Percentiles rank a stretch among this genome's conserved stretches.
Evolutionary conservation across 2,888 invertebrate species (phyloP).

Genomic region (Macaria liturata): DNA sequence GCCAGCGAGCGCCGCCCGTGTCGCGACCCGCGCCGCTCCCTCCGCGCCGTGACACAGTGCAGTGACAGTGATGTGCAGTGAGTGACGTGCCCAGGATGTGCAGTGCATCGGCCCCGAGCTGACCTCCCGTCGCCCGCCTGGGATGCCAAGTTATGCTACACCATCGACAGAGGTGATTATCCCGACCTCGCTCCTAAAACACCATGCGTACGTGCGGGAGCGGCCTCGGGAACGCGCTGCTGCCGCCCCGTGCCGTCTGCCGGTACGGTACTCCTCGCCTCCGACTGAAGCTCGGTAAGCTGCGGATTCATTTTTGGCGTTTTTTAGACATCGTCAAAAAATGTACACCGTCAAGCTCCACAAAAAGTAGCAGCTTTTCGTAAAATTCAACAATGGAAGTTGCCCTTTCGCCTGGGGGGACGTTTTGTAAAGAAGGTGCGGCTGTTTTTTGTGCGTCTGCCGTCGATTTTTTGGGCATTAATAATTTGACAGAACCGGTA

Average conservation of each 20-base stretch:
- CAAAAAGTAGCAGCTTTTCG: conserved; percentile 49
- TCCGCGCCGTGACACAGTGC: conserved; percentile 56
- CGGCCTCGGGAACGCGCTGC: conserved; percentile 45
- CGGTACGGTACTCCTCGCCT: conserved; percentile 35
- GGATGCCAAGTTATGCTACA: conserved; percentile 80
- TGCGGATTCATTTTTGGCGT: conserved; percentile 55
- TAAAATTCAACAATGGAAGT: conserved; percentile 64
- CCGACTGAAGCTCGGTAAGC: conserved; percentile 62
- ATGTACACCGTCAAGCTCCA: conserved; percentile 37
- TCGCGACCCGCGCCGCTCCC: conserved; percentile 26
- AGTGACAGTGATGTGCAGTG: conserved; percentile 55
- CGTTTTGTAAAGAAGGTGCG: conserved; percentile 55
- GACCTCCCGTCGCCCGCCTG: conserved; percentile 65
- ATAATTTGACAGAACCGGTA: conserved; percentile 40
- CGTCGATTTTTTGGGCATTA: conserved; percentile 37
- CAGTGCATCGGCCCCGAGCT: conserved; percentile 68
- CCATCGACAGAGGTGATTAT: conserved; percentile 82
- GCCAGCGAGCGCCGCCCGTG: conserved; percentile 60
- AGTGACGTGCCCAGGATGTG: conserved; percentile 68
- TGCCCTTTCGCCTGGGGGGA: conserved; percentile 60
- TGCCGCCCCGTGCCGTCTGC: conserved; percentile 25
- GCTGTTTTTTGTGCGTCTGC: conserved; percentile 48
- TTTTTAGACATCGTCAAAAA: conserved; percentile 56
- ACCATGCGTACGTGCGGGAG: conserved; percentile 68
- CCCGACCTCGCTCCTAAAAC: conserved; percentile 69